Conservation (phyloP, 2,888 invertebrate genomes). For the Lepidonotus clava region DNA sequence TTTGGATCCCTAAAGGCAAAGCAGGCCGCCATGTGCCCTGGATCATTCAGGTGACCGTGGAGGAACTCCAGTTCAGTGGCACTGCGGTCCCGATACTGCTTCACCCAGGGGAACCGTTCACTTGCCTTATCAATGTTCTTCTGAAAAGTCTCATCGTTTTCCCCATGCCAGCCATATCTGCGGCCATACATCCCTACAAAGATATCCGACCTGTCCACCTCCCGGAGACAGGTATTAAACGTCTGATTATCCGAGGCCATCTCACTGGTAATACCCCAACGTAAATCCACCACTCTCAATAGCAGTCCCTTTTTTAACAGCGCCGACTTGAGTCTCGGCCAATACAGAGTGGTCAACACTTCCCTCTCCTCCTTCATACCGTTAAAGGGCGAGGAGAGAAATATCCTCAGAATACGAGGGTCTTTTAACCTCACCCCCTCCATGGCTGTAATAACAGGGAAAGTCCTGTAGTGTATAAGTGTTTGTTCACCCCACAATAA, state of each 20-base stretch:
- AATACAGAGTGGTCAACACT: conserved; percentile 76
- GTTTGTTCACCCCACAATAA: no score
- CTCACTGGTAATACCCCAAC: conserved; percentile 78
- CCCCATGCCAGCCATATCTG: conserved; percentile 78
- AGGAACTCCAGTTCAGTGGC: conserved; percentile 78
- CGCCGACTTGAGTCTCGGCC: conserved; percentile 74
- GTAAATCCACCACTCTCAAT: conserved; percentile 71
- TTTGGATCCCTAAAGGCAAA: conserved; percentile 76
- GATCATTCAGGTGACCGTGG: conserved; percentile 76
- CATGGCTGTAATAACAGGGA: no score
- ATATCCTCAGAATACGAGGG: conserved; percentile 71
- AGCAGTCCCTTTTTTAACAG: conserved; percentile 62
- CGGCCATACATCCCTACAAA: conserved; percentile 57
- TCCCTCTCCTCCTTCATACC: conserved; percentile 80
- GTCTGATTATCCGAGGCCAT: conserved; percentile 74
- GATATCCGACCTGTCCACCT: conserved; percentile 72
- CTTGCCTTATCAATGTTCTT: conserved; percentile 76
- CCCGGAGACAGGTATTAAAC: conserved; percentile 76
- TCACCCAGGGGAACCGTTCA: conserved; percentile 73
- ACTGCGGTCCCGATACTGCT: conserved; percentile 71
- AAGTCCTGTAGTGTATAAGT: no score
- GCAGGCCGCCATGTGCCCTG: conserved; percentile 73
- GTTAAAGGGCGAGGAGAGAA: conserved; percentile 80
- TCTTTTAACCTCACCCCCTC: conserved; percentile 67
- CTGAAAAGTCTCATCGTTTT: conserved; percentile 72